phyloP scores from a whole-genome alignment of 2,113 vertebrate species.

The Daphoenositta chrysoptera region DNA sequence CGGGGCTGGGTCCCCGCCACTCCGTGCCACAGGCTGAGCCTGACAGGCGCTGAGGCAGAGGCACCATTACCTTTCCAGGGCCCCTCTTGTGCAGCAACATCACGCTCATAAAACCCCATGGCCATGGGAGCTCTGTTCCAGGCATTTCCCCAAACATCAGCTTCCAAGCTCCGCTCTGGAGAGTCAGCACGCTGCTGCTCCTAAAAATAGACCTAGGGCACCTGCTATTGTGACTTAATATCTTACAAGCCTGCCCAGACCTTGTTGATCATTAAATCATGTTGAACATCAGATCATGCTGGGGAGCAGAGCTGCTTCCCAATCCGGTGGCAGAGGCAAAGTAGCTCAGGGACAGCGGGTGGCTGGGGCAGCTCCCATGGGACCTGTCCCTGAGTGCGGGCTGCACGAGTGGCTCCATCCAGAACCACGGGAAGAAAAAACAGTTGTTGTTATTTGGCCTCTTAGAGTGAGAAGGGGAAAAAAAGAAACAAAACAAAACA shows the following conservation, averaged over 20 bases:
- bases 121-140: neutral
- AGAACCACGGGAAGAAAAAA: neutral
- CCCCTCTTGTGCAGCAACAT: rapidly evolving
- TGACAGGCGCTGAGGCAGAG: neutral
- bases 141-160: neutral
- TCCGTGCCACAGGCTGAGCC: neutral
- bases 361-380: neutral
- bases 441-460: neutral
- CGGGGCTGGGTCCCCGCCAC: rapidly evolving
- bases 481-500: neutral
- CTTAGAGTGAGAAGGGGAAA: no score
- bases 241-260: neutral
- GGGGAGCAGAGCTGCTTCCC: neutral
- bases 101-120: rapidly evolving
- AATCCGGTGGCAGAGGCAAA: neutral
- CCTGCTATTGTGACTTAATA: neutral
- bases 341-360: rapidly evolving
- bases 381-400: rapidly evolving
- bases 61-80: rapidly evolving
- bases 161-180: neutral
- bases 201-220: neutral
- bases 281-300: neutral
- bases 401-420: rapidly evolving
- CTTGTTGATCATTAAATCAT: neutral
- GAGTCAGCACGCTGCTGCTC: neutral